phyloP scores from a whole-genome alignment of 2,888 invertebrate species.

The Andrena haemorrhoa region DNA sequence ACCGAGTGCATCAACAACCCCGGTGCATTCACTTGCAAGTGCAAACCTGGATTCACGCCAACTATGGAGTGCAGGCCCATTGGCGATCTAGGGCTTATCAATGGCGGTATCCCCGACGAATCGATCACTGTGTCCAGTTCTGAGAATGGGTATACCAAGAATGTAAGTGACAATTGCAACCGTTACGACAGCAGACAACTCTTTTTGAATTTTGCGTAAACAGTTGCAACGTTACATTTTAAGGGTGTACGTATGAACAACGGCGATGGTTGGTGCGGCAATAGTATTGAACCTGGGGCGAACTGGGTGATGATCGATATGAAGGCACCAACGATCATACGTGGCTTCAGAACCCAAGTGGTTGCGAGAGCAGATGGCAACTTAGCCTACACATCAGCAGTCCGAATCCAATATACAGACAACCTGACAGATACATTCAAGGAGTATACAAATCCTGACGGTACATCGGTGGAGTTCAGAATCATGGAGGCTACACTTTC shows the following conservation, averaged over 20 bases:
- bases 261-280: constrained; percentile 96
- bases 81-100: constrained; percentile 94
- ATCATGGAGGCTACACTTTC: constrained; percentile 96
- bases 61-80: constrained; percentile 96
- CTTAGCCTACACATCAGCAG: constrained; percentile 95
- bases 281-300: constrained; percentile 92
- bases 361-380: constrained; percentile 93
- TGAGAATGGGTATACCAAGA: constrained; percentile 93
- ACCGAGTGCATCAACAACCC: constrained; percentile 96
- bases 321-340: constrained; percentile 94
- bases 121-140: constrained; percentile 94
- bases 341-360: constrained; percentile 96
- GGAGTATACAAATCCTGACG: constrained; percentile 96
- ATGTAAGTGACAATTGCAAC: constrained; percentile 86
- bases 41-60: constrained; percentile 92
- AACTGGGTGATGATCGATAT: constrained; percentile 96
- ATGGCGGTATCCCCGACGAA: constrained; percentile 96
- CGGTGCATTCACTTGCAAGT: constrained; percentile 96
- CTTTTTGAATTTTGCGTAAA: background rate
- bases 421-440: constrained; percentile 95
- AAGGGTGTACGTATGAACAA: constrained; percentile 94
- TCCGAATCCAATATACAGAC: constrained; percentile 94
- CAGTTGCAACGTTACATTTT: background rate
- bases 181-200: background rate
- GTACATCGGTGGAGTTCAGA: constrained; percentile 96